Evolutionary conservation across 2,797 vertebrate species (phyloP).

Genomic region (Thalassophryne amazonica): DNA sequence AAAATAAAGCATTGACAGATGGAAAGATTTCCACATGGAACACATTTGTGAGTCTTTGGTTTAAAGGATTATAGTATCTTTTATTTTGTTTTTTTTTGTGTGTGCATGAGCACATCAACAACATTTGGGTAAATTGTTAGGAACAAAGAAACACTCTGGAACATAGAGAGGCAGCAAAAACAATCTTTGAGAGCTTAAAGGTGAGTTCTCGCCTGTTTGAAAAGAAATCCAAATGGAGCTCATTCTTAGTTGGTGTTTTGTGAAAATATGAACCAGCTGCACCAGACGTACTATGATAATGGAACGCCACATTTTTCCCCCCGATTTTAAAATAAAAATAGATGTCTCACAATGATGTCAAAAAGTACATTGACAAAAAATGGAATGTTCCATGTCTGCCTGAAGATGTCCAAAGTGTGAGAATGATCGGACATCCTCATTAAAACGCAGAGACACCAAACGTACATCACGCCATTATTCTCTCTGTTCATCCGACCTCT

Average conservation of each 20-base stretch:
- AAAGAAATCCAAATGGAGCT: constrained; percentile 60
- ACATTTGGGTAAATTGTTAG: constrained; percentile 44
- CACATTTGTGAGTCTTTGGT: constrained; percentile 66
- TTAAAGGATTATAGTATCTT: constrained; percentile 55
- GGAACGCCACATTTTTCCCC: constrained; percentile 8
- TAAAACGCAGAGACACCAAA: constrained; percentile 48
- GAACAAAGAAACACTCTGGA: constrained; percentile 40
- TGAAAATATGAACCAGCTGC: constrained; percentile 24
- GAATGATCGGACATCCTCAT: constrained; percentile 34
- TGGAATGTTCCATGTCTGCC: constrained; percentile 31
- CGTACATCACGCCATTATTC: constrained; percentile 31
- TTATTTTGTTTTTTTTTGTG: constrained; percentile 33
- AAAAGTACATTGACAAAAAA: constrained; percentile 38
- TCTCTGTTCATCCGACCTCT: constrained; percentile 32
- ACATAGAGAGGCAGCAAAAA: constrained; percentile 46
- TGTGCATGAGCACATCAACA: constrained; percentile 54
- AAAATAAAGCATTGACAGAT: constrained; percentile 59
- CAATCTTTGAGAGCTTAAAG: constrained; percentile 57
- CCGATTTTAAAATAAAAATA: constrained; percentile 12
- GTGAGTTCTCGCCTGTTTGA: constrained; percentile 58
- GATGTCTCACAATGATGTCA: constrained; percentile 13
- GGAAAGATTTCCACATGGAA: constrained; percentile 69
- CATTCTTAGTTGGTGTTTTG: constrained; percentile 46
- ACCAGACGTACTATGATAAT: constrained; percentile 18
- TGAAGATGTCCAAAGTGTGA: constrained; percentile 28